Base-by-base conservation (phyloP, 2,797 vertebrate species). In the Lagodon rhomboides region DNA sequence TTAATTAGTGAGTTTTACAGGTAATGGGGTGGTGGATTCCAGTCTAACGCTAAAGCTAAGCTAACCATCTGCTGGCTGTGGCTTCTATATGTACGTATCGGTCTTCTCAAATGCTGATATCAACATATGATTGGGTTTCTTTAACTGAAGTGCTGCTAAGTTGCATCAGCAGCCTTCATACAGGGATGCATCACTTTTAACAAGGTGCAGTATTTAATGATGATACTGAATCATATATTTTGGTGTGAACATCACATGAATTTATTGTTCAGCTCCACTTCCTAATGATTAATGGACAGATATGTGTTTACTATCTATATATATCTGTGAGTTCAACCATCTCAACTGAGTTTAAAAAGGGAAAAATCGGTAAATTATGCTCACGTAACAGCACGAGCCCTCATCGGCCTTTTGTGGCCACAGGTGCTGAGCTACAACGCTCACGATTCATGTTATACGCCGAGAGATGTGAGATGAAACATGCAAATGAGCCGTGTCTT, bases 401-500 rank as follows among this genome's bases (percentile, higher is more conserved):
- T 82, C 66, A 75, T 82, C 73, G 58, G 70, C 73, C 68, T 84
- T 73, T 73, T 80, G 74, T 55, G 67, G 73, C 77, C 83, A 81
- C 84, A 85, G 89, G 82, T 88, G 80, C 61, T 67, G 73, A 85
- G 65, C 72, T 88, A 79, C 84, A 84, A 81, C 80, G 17, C 43
- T 62, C 73, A 58, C 75, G 60, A 47, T 82, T 83, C 73, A 72
- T 56, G 68, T 81, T 74, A 49, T 69, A 58, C 38, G 72, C 81
- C 13, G 22, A 59, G 72, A 86, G 60, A 84, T 69, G 68, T 25
- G 89, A 87, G 79, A 85, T 86, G 75, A 90, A 89, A 84, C 75
- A 79, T 94, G 88, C 73, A 90, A 88, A 94, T 87, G 69, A 75
- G 49, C 7, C 54, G 3, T 38, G 68, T 59, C 25, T 64, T 84